Evolutionary conservation across 2,888 invertebrate species (phyloP).

Genomic region (Diaprepes abbreviatus): DNA sequence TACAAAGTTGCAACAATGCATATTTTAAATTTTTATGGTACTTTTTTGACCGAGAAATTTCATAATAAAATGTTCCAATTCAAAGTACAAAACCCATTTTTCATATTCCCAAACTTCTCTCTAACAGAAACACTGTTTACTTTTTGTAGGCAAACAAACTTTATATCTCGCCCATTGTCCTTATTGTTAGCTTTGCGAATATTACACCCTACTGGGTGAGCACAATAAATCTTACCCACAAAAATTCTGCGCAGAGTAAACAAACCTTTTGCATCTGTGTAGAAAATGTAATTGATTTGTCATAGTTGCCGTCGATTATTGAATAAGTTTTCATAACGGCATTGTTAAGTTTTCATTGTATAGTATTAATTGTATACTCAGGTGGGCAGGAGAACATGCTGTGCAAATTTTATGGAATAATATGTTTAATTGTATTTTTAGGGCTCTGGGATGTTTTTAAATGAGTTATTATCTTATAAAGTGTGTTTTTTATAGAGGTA

Average conservation of each 20-base stretch:
- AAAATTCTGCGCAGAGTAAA: conserved; percentile 52
- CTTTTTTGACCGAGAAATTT: no score
- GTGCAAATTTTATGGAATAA: conserved; percentile 8
- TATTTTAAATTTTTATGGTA: not conserved
- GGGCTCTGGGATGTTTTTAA: no score
- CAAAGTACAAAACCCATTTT: not conserved
- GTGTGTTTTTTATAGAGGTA: no score
- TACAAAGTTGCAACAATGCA: no score
- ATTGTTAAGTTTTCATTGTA: conserved; percentile 23
- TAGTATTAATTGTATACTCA: conserved; percentile 37
- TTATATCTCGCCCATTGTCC: conserved; percentile 25
- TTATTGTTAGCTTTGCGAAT: conserved; percentile 21
- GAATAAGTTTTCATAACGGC: conserved; percentile 44
- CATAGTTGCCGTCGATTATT: conserved; percentile 55
- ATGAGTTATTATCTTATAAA: no score
- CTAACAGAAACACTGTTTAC: conserved; percentile 32
- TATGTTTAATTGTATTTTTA: no score
- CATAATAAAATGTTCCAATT: not conserved
- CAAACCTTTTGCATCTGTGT: conserved; percentile 53
- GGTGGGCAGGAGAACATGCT: conserved; percentile 27
- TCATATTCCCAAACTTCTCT: not conserved
- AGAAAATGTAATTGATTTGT: conserved; percentile 58
- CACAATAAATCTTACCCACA: conserved; percentile 37
- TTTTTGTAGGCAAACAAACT: conserved; percentile 38
- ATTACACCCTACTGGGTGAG: conserved; percentile 31